phyloP scores from a whole-genome alignment of 2,888 invertebrate genomes.

The Calephelis perditalis region DNA sequence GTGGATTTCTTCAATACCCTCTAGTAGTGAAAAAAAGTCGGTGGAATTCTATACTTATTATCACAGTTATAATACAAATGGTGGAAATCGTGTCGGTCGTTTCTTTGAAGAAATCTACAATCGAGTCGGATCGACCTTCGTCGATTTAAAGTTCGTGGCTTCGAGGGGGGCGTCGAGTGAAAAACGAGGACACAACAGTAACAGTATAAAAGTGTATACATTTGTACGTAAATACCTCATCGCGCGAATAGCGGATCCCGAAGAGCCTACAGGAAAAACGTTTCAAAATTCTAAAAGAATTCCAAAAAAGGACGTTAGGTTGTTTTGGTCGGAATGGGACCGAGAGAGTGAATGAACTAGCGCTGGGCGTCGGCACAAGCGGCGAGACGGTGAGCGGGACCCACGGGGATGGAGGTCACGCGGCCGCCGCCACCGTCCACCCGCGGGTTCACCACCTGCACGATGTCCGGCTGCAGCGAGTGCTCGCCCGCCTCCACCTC shows the following conservation, averaged over 20 bases:
- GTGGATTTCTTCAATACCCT: conserved; percentile 70
- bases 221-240: conserved; percentile 7
- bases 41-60: conserved; percentile 74
- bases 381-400: conserved; percentile 60
- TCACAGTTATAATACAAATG: conserved; percentile 75
- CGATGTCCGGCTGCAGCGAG: conserved; percentile 75
- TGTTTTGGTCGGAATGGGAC: conserved; percentile 3
- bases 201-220: conserved; percentile 10
- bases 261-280: background rate
- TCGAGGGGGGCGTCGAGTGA: conserved; percentile 4
- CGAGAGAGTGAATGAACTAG: conserved; percentile 6
- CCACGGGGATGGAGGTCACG: conserved; percentile 69
- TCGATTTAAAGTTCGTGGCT: conserved; percentile 9
- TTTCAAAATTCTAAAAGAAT: conserved; percentile 9
- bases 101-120: conserved; percentile 71
- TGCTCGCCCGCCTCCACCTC: conserved; percentile 59
- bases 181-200: conserved; percentile 6
- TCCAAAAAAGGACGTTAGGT: conserved; percentile 1
- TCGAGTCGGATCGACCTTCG: conserved; percentile 40
- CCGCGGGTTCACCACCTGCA: conserved; percentile 73
- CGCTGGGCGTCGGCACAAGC: conserved; percentile 52
- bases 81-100: conserved; percentile 57
- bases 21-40: conserved; percentile 59
- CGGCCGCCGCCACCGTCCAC: conserved; percentile 67
- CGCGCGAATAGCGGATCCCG: background rate